Evolutionary conservation across 2,888 invertebrate genomes (phyloP).

Genomic region (Disparrhopalites patrizii): DNA sequence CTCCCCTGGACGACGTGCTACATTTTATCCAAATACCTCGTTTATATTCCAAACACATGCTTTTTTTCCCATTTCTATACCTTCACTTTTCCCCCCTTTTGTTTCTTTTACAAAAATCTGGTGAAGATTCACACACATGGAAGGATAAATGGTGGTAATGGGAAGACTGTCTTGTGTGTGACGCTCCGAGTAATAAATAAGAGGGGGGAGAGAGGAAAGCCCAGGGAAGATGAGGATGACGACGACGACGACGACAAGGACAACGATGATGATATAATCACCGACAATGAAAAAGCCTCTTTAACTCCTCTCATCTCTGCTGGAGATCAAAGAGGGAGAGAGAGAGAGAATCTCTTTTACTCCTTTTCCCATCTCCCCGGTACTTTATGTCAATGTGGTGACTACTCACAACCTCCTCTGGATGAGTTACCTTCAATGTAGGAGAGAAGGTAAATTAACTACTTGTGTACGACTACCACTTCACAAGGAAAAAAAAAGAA

Average conservation of each 20-base stretch:
- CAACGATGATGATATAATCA: conserved; percentile 21
- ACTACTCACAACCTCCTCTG: conserved; percentile 8
- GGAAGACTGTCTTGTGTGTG: background rate
- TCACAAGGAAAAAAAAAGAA: background rate
- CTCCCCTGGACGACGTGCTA: no score
- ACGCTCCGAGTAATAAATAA: conserved; percentile 1
- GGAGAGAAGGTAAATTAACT: background rate
- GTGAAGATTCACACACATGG: no score
- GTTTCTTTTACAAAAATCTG: no score
- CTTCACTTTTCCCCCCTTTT: no score
- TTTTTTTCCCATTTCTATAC: no score
- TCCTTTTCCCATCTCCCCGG: background rate
- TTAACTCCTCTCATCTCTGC: conserved; percentile 9
- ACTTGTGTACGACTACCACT: background rate
- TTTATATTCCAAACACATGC: background rate
- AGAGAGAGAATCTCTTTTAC: conserved; percentile 1
- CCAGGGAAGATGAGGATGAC: conserved; percentile 5
- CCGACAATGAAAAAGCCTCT: conserved; percentile 2
- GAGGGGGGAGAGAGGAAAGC: background rate
- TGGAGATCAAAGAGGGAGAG: conserved; percentile 2
- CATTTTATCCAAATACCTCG: background rate
- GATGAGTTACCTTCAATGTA: conserved; percentile 12
- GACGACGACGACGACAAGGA: conserved; percentile 4
- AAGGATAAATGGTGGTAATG: background rate
- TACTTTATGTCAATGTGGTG: conserved; percentile 20